These are phyloP conservation scores for Nettapus auritus DNA, from an alignment of 2,113 vertebrate species.

Conservation along the genomic window DNA sequence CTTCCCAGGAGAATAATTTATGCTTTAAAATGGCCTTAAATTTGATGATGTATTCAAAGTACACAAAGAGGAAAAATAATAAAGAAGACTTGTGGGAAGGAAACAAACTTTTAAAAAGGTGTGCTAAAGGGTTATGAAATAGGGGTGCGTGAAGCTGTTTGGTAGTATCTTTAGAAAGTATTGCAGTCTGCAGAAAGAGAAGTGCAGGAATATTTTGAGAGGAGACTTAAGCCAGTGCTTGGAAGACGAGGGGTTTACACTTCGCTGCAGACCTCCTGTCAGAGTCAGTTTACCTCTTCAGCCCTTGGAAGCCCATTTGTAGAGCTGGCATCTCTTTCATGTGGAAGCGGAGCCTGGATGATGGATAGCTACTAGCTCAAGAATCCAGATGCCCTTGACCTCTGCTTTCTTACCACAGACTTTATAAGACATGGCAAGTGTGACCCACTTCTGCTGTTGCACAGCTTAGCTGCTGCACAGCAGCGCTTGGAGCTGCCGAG, in stretches of 20 bases:
- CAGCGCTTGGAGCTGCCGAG: not conserved
- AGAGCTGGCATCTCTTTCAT: not conserved
- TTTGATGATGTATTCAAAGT: not conserved
- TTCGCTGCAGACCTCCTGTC: not conserved
- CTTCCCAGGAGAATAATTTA: not conserved
- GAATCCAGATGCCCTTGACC: not conserved
- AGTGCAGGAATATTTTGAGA: not conserved
- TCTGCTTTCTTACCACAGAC: not conserved
- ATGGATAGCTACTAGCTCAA: accelerated
- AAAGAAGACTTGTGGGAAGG: not conserved
- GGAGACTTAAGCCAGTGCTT: not conserved
- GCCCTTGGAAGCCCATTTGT: not conserved
- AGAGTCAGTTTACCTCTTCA: not conserved
- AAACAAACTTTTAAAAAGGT: not conserved
- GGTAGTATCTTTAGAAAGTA: not conserved
- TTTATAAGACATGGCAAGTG: not conserved
- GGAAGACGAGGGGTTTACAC: not conserved
- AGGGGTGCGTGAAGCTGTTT: not conserved
- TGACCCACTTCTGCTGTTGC: not conserved
- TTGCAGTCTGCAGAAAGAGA: not conserved
- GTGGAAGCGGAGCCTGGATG: not conserved
- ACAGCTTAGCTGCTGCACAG: not conserved
- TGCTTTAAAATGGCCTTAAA: not conserved
- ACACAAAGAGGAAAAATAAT: not conserved
- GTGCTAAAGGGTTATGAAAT: not conserved